phyloP scores from a whole-genome alignment of 2,888 invertebrate genomes.

The Philopedon plagiatum region DNA sequence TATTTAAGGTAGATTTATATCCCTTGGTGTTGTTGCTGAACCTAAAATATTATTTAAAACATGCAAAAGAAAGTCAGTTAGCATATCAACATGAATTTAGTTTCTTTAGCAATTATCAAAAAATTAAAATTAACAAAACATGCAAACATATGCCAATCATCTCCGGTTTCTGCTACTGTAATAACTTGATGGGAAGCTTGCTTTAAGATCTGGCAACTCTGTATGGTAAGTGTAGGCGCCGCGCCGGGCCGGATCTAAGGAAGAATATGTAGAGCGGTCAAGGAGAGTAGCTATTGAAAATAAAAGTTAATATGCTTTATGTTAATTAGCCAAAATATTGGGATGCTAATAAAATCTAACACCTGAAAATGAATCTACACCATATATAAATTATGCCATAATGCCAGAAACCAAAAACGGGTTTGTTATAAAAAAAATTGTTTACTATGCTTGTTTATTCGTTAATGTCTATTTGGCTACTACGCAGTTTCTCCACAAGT shows the following conservation, averaged over 20 bases:
- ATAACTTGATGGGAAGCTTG: not conserved
- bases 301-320: conserved; percentile 8
- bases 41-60: no score
- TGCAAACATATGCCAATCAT: no score
- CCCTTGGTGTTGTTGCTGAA: no score
- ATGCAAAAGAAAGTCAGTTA: no score
- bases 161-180: no score
- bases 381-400: conserved; percentile 1
- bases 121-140: no score
- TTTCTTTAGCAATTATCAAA: no score
- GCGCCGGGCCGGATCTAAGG: not conserved
- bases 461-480: not conserved
- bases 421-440: not conserved
- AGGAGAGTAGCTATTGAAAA: conserved; percentile 8
- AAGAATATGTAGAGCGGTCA: conserved; percentile 14
- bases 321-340: not conserved
- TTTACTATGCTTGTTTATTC: no score
- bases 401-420: conserved; percentile 7
- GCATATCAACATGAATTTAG: no score
- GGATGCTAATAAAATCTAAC: not conserved
- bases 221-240: not conserved
- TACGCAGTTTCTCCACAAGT: not conserved
- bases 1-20: no score
- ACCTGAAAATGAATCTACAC: not conserved
- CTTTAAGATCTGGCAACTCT: not conserved